Conservation (phyloP, 2,113 vertebrate genomes). For the Centropus unirufus region DNA sequence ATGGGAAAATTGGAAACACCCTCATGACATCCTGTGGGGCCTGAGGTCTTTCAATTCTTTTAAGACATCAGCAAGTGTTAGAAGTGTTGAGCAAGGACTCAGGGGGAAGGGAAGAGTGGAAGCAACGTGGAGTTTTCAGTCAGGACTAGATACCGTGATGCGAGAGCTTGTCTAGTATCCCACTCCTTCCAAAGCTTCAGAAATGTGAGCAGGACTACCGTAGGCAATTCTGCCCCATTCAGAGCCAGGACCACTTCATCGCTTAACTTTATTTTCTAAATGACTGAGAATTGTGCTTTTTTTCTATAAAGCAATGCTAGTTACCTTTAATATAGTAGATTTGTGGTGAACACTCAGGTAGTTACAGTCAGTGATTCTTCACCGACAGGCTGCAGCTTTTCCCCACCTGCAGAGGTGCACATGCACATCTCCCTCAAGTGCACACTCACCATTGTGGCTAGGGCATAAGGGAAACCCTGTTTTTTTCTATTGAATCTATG, state of each 20-base stretch:
- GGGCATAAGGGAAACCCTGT: fast-evolving
- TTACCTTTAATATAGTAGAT: background rate
- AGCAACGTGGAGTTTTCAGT: background rate
- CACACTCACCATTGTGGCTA: fast-evolving
- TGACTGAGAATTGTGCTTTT: background rate
- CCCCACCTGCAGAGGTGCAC: background rate
- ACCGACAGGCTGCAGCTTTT: background rate
- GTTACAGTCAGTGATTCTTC: background rate
- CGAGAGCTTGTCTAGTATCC: background rate
- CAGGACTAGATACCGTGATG: too few species aligned
- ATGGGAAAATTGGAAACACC: background rate
- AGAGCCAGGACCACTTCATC: background rate
- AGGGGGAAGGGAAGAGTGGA: background rate
- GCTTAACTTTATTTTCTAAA: background rate
- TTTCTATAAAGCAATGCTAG: background rate
- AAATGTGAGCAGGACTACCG: background rate
- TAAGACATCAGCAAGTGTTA: background rate
- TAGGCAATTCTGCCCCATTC: background rate
- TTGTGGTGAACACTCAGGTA: background rate
- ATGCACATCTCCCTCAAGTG: background rate
- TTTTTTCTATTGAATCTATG: background rate
- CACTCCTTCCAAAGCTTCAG: background rate
- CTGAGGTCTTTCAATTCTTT: background rate
- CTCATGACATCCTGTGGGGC: background rate
- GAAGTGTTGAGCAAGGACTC: background rate